A percentile compares a stretch with the other conserved stretches of the same genome.
These are phyloP conservation scores for Harpagoxenus sublaevis DNA, from an alignment of 2,888 invertebrate species.

Conservation along the genomic window DNA sequence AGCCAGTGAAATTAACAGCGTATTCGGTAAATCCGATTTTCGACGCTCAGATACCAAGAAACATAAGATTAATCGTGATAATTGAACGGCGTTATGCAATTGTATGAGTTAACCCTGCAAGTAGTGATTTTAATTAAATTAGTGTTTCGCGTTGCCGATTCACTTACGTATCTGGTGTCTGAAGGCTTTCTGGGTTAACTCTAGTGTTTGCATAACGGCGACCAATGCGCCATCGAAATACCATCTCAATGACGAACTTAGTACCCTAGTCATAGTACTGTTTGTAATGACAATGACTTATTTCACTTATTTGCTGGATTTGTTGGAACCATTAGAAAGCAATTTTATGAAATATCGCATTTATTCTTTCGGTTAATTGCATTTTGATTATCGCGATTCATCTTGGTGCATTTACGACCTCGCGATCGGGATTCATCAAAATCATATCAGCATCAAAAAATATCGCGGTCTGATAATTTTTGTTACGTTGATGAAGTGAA, in stretches of 20 bases:
- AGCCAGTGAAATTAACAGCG: neutral
- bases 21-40: neutral
- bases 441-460: neutral
- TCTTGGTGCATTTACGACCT: neutral
- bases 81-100: conserved; percentile 18
- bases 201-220: conserved; percentile 19
- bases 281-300: neutral
- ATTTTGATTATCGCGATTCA: neutral
- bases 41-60: neutral
- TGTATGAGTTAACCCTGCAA: neutral
- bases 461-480: neutral
- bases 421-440: neutral
- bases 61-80: neutral
- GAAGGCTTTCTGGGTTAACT: neutral
- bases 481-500: neutral
- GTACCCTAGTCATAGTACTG: neutral
- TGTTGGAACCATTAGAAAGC: neutral
- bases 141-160: neutral
- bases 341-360: neutral
- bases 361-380: neutral
- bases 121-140: conserved; percentile 27
- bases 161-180: neutral
- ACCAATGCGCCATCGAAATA: conserved; percentile 20
- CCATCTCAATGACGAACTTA: neutral
- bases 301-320: neutral